Evolutionary conservation across 2,888 invertebrate species (phyloP), one percentile per base, ranked within the genome.

Genomic region (Pachymerium ferrugineum): DNA sequence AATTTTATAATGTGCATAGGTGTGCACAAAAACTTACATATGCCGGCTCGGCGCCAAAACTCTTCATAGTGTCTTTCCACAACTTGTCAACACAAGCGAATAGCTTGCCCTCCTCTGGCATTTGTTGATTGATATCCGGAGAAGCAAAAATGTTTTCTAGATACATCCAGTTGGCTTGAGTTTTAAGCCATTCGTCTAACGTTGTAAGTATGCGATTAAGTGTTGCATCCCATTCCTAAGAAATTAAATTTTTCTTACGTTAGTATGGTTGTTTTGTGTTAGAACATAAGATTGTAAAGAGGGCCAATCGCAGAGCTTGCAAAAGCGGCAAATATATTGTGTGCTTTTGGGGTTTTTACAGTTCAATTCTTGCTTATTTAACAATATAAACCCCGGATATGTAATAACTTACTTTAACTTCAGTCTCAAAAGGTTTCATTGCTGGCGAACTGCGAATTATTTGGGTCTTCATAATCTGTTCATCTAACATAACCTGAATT

Each of bases 81-180:
- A 86, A 87, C 73, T 84, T 84, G 80, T 91, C 90, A 0, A 91
- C 90, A 82, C 89, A 89, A 76, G 81, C 74, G 69, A 93, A 94
- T 82, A 93, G 86, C 1, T 87, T 86, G 47, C 90, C 91, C 83
- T 94, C 93, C 80, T 91, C 90, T 0, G 92, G 93, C 88, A 94
- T 90, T 82, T 93, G 93, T 8, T 89, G 88, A 74, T 91, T 88
- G 76, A 94, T 93, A 80, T 93, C 92, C 82, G 91, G 90, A 1
- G 93, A 92, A 35, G 91, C 90, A 83, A 94, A 94, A 79, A 94
- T 92, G 0, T 93, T 93, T 78, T 93, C 85, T 76, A 94, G 84
- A 81, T 94, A 93, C 76, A 93, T 84, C 93, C 94, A 94, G 76
- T 92, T 90, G 73, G 89, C 86, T 84, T 94, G 93, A 29, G 93